Percentiles rank a stretch among this genome's conserved stretches.
These are phyloP conservation scores for Pandemis heparana DNA, from an alignment of 2,888 invertebrate genomes.

Conservation along the genomic window DNA sequence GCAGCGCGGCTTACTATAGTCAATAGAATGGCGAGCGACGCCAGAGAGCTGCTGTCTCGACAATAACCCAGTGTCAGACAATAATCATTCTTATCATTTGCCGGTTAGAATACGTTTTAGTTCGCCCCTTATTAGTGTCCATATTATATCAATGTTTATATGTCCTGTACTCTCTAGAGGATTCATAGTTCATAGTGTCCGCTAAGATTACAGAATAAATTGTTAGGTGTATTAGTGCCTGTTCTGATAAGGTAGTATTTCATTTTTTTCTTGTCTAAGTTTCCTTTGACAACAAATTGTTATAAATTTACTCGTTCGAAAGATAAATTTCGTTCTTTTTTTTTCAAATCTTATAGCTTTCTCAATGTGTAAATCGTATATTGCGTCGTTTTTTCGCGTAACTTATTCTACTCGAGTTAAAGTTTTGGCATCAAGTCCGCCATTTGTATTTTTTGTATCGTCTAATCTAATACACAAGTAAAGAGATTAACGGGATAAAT, in stretches of 20 bases:
- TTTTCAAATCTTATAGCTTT: conserved; percentile 22
- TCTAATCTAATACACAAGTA: conserved; percentile 21
- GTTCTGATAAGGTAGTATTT: conserved; percentile 33
- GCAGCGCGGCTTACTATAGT: conserved; percentile 60
- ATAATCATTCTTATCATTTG: conserved; percentile 82
- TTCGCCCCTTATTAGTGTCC: conserved; percentile 53
- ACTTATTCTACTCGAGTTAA: conserved; percentile 12
- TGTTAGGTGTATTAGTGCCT: conserved; percentile 38
- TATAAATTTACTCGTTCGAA: conserved; percentile 5
- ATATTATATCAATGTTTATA: conserved; percentile 41
- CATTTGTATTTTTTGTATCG: conserved; percentile 33
- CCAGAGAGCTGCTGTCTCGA: conserved; percentile 84
- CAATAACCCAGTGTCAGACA: conserved; percentile 86
- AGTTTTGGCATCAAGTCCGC: conserved; percentile 28
- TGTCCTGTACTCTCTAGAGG: conserved; percentile 32
- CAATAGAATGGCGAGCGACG: conserved; percentile 71
- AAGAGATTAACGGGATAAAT: conserved; percentile 21
- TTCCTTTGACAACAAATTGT: conserved; percentile 12
- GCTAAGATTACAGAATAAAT: conserved; percentile 33
- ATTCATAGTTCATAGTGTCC: conserved; percentile 34
- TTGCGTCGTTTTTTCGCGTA: conserved; percentile 21
- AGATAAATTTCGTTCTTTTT: conserved; percentile 6
- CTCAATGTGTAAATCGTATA: conserved; percentile 15
- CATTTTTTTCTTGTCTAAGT: conserved; percentile 16
- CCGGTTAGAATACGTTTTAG: conserved; percentile 67